Percentiles rank a stretch among this genome's conserved stretches.
These are phyloP conservation scores for Enteromius argenteus DNA, from an alignment of 2,797 vertebrate species.

Conservation along the genomic window DNA sequence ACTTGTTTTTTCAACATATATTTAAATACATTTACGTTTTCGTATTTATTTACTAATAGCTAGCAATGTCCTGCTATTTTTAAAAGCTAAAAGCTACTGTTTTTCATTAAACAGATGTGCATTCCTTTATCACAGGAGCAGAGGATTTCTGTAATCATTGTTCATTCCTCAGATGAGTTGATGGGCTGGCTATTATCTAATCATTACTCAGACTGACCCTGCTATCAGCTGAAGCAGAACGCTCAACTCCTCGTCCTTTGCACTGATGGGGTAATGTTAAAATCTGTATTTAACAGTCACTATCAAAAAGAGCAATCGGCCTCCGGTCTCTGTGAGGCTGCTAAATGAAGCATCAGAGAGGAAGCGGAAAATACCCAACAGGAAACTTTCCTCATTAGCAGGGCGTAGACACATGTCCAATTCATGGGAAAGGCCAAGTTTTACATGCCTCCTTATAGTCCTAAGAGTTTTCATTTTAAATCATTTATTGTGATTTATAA, in stretches of 20 bases:
- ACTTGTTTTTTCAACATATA: no score
- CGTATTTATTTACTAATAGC: no score
- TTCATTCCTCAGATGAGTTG: slow-evolving; percentile 7
- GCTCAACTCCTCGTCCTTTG: not conserved
- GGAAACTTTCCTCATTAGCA: slow-evolving; percentile 73
- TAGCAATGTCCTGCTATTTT: not conserved
- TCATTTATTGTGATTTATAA: not conserved
- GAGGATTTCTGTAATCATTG: slow-evolving; percentile 1
- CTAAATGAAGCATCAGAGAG: slow-evolving; percentile 61
- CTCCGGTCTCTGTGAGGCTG: slow-evolving; percentile 3
- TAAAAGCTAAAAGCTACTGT: not conserved
- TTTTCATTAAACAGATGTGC: not conserved
- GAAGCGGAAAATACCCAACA: slow-evolving; percentile 70
- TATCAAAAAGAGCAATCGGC: slow-evolving; percentile 16
- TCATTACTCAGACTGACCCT: slow-evolving; percentile 15
- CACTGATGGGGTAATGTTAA: not conserved
- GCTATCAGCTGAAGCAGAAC: slow-evolving; percentile 21
- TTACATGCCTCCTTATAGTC: not conserved
- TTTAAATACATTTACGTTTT: not conserved
- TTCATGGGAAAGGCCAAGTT: not conserved
- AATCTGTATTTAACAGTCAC: slow-evolving; percentile 16
- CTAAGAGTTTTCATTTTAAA: not conserved
- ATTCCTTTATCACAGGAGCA: not conserved
- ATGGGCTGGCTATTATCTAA: not conserved
- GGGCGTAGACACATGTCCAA: slow-evolving; percentile 12